A percentile compares a stretch with the other conserved stretches of the same genome.
phyloP scores from a whole-genome alignment of 2,113 vertebrate species.

The Ageneiosus marmoratus region DNA sequence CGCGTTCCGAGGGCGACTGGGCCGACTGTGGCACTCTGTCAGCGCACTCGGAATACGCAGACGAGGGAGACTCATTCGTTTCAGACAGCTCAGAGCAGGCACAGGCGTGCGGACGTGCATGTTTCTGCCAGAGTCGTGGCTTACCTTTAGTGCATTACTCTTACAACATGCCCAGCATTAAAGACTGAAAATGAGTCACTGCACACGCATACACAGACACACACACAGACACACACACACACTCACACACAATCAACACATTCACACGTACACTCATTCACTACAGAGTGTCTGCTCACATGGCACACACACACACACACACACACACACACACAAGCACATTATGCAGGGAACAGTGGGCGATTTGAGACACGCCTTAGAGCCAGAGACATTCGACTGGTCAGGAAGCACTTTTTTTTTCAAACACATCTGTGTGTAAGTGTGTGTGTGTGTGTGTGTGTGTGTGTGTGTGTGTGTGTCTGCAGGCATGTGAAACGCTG shows the following conservation, averaged over 20 bases:
- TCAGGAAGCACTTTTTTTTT: constrained; percentile 80
- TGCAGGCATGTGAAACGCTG: constrained; percentile 33
- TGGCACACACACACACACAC: neutral
- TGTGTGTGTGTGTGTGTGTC: neutral
- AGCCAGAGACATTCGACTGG: constrained; percentile 53
- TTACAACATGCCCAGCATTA: constrained; percentile 46
- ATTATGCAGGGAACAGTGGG: constrained; percentile 58
- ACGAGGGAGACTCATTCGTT: constrained; percentile 95
- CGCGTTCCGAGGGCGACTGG: constrained; percentile 83
- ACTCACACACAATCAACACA: neutral
- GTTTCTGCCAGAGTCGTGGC: constrained; percentile 93
- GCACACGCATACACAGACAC: constrained; percentile 11
- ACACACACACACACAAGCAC: constrained; percentile 52
- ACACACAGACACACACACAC: constrained; percentile 35
- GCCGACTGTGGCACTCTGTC: constrained; percentile 86
- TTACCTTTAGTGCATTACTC: constrained; percentile 83
- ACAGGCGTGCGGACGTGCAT: constrained; percentile 91
- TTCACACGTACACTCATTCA: constrained; percentile 18
- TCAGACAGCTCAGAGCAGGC: constrained; percentile 97
- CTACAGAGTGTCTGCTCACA: constrained; percentile 6
- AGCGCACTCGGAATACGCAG: constrained; percentile 89
- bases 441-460: neutral
- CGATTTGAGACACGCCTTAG: constrained; percentile 15
- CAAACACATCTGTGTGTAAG: constrained; percentile 35
- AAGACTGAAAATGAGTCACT: constrained; percentile 61